Evolutionary conservation across 2,888 invertebrate species (phyloP).

Genomic region (Chymomyza procnemis): DNA sequence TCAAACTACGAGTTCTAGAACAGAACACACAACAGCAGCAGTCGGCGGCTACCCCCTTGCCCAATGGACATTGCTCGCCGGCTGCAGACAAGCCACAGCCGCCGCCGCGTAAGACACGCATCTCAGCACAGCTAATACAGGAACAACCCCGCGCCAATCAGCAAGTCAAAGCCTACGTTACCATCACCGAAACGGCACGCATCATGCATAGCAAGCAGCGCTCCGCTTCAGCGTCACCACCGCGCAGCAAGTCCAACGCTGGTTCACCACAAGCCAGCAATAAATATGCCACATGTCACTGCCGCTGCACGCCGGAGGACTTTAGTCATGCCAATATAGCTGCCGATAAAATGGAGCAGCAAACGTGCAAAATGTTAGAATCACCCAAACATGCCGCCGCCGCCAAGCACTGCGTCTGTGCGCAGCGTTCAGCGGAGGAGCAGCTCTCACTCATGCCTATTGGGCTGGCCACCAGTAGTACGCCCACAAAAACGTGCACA

Average conservation of each 20-base stretch:
- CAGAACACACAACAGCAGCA: constrained; percentile 36
- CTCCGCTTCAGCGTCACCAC: constrained; percentile 2
- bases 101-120: constrained; percentile 54
- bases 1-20: constrained; percentile 75
- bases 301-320: constrained; percentile 77
- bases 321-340: constrained; percentile 74
- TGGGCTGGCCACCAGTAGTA: constrained; percentile 81
- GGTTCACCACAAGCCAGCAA: constrained; percentile 46
- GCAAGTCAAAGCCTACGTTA: constrained; percentile 63
- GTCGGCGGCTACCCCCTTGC: constrained; percentile 25
- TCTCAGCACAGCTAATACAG: constrained; percentile 52
- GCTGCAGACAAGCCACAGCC: constrained; percentile 46
- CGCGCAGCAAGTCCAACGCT: neutral
- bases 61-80: constrained; percentile 53
- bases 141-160: constrained; percentile 55
- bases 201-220: constrained; percentile 53
- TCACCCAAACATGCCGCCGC: constrained; percentile 67
- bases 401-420: constrained; percentile 12
- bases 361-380: constrained; percentile 77
- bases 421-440: constrained; percentile 80
- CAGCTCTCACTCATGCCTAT: constrained; percentile 84
- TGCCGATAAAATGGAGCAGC: constrained; percentile 76
- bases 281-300: constrained; percentile 71
- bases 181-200: constrained; percentile 67
- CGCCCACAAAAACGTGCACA: constrained; percentile 79